phyloP scores from a whole-genome alignment of 2,113 vertebrate genomes.

The Epinephelus fuscoguttatus region DNA sequence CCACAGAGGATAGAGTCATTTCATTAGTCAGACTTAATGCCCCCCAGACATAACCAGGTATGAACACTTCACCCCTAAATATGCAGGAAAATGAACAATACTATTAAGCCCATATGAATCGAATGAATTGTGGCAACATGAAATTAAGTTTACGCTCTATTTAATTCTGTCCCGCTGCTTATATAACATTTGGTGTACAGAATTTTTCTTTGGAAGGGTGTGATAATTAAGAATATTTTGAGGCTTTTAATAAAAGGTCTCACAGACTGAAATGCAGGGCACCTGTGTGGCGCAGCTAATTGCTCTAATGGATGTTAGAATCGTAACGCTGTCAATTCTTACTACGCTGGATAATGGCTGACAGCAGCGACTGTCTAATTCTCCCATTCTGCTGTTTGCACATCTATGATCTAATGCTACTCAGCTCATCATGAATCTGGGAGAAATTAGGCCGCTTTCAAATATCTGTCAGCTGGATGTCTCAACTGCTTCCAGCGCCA shows the following conservation, averaged over 20 bases:
- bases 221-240: slow-evolving; percentile 51
- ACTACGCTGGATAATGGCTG: slow-evolving; percentile 50
- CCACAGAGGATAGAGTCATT: slow-evolving; percentile 81
- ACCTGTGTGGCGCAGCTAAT: slow-evolving; percentile 62
- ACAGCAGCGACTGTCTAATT: slow-evolving; percentile 53
- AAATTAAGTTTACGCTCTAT: slow-evolving; percentile 81
- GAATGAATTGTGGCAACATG: slow-evolving; percentile 77
- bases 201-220: slow-evolving; percentile 14
- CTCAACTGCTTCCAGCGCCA: slow-evolving; percentile 48
- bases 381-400: slow-evolving; percentile 43
- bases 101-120: slow-evolving; percentile 74
- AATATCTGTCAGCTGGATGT: slow-evolving; percentile 65
- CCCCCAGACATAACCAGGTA: slow-evolving; percentile 80
- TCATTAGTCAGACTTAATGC: slow-evolving; percentile 81
- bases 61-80: slow-evolving; percentile 75
- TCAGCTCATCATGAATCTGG: slow-evolving; percentile 56
- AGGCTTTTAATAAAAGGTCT: slow-evolving; percentile 61
- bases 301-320: slow-evolving; percentile 70
- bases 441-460: slow-evolving; percentile 55
- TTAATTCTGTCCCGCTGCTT: slow-evolving; percentile 70
- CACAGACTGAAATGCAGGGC: slow-evolving; percentile 36
- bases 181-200: slow-evolving; percentile 39
- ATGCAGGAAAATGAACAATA: slow-evolving; percentile 78
- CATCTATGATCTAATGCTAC: slow-evolving; percentile 61
- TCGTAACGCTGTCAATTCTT: slow-evolving; percentile 38